A percentile compares a stretch with the other conserved stretches of the same genome.
These are phyloP conservation scores for Hyperoplus immaculatus DNA, from an alignment of 2,797 vertebrate species.

Conservation along the genomic window DNA sequence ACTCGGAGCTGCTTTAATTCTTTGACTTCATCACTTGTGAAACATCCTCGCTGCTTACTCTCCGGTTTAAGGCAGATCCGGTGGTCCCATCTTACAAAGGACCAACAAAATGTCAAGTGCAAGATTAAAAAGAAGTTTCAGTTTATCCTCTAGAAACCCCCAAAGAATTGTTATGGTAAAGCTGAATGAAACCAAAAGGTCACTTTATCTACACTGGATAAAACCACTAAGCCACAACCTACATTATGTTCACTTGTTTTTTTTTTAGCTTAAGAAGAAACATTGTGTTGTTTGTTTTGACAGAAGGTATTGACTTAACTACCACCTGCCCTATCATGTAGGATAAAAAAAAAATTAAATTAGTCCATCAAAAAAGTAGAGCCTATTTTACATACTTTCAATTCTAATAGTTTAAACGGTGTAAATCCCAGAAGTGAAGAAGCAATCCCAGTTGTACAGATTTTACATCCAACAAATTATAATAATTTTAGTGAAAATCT, in stretches of 20 bases:
- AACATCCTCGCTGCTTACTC: neutral
- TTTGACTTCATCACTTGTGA: constrained; percentile 1
- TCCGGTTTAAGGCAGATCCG: neutral
- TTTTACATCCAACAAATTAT: too few species aligned
- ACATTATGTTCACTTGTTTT: neutral
- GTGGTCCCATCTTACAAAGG: neutral
- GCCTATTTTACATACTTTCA: neutral
- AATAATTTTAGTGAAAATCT: neutral
- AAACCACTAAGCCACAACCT: constrained; percentile 49
- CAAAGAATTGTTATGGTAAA: constrained; percentile 46
- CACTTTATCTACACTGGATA: constrained; percentile 46
- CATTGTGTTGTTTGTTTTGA: neutral
- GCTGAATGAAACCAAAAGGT: constrained; percentile 54
- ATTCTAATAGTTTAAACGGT: neutral
- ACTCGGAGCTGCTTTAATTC: neutral
- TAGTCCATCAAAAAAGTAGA: neutral
- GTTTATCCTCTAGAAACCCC: constrained; percentile 31
- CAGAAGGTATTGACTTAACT: neutral
- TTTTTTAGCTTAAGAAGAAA: constrained; percentile 30
- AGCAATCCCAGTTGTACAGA: neutral
- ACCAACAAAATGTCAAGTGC: constrained; percentile 16
- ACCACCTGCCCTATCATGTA: constrained; percentile 5
- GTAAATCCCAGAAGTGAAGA: neutral
- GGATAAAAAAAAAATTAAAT: neutral
- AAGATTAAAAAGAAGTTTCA: constrained; percentile 53